Evolutionary conservation across 2,888 invertebrate genomes (phyloP).

Genomic region (Drosophila merina): DNA sequence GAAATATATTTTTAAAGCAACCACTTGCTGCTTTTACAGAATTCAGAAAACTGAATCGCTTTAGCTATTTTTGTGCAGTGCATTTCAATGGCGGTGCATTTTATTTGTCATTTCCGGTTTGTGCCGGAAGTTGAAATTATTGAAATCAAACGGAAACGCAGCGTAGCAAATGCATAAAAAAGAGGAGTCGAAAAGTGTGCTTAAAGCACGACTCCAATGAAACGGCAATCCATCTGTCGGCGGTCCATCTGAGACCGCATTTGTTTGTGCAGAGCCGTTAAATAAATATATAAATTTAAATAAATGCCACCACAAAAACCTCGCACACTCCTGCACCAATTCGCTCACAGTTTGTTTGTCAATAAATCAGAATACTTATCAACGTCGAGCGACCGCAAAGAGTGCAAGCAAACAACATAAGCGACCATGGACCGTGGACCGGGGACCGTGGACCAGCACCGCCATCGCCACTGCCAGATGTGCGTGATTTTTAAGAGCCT

Average conservation of each 20-base stretch:
- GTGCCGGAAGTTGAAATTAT: slow-evolving; percentile 76
- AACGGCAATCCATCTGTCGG: slow-evolving; percentile 26
- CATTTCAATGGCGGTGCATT: slow-evolving; percentile 53
- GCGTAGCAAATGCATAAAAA: slow-evolving; percentile 55
- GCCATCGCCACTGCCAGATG: slow-evolving; percentile 14
- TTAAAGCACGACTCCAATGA: slow-evolving; percentile 47
- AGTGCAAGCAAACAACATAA: slow-evolving; percentile 66
- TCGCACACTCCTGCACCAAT: slow-evolving; percentile 45
- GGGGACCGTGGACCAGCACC: slow-evolving; percentile 26
- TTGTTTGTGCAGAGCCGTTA: slow-evolving; percentile 59
- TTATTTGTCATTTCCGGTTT: slow-evolving; percentile 77
- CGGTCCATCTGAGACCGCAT: slow-evolving; percentile 26
- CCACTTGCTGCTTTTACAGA: neutral
- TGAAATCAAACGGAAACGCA: slow-evolving; percentile 72
- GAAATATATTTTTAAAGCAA: neutral
- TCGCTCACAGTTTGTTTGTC: slow-evolving; percentile 68
- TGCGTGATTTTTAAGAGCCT: slow-evolving; percentile 39
- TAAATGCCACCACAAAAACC: slow-evolving; percentile 58
- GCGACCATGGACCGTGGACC: slow-evolving; percentile 45
- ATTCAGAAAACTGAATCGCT: neutral
- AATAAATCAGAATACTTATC: slow-evolving; percentile 83
- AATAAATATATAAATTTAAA: slow-evolving; percentile 76
- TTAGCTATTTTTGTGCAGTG: slow-evolving; percentile 42
- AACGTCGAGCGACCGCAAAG: slow-evolving; percentile 78
- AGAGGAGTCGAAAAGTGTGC: slow-evolving; percentile 47